Evolutionary conservation across 2,888 invertebrate genomes (phyloP), one percentile per base, ranked within the genome.

Genomic region (Griposia aprilina): DNA sequence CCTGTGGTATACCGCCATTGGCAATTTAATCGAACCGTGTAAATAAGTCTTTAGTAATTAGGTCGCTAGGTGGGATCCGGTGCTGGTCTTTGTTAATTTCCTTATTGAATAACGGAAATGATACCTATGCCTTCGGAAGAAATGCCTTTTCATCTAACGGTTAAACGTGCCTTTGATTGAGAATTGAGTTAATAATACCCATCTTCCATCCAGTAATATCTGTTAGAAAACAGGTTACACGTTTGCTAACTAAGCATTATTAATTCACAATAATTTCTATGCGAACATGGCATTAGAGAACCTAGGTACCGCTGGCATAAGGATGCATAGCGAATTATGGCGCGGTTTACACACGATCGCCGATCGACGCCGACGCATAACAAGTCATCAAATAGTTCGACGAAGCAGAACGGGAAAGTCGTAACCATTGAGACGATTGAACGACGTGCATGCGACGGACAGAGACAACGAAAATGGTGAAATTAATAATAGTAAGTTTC

Each of bases 381-480:
- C 90, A 91, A 81, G 67, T 84, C 81, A 88, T 88, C 87, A 88
- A 85, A 90, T 82, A 79, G 84, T 77, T 89, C 93, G 90, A 83
- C 94, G 91, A 90, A 89, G 94, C 92, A 91, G 92, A 93, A 95
- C 95, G 94, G 93, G 96, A 96, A 96, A 96, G 96, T 95, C 90
- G 92, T 91, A 86, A 80, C 87, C 88, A 80, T 85, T 78, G 84
- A 87, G 81, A 87, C 86, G 88, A 87, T 90, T 88, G 82, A 87
- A 84, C 80, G 79, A 80, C 74, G 74, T 78, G 89, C 89, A 86
- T 87, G 87, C 85, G 78, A 84, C 68, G 68, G 72, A 68, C 70
- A 79, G 48, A 84, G 45, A 60, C 68, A 57, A 78, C 57, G 52
- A 75, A 73, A 48, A 80, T 72, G 52, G 62, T 36, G n/a, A 74